A percentile compares a stretch with the other conserved stretches of the same genome.
These are phyloP conservation scores for Sylvilagus bachmani DNA, from an alignment of 2,113 vertebrate genomes.

Conservation along the genomic window DNA sequence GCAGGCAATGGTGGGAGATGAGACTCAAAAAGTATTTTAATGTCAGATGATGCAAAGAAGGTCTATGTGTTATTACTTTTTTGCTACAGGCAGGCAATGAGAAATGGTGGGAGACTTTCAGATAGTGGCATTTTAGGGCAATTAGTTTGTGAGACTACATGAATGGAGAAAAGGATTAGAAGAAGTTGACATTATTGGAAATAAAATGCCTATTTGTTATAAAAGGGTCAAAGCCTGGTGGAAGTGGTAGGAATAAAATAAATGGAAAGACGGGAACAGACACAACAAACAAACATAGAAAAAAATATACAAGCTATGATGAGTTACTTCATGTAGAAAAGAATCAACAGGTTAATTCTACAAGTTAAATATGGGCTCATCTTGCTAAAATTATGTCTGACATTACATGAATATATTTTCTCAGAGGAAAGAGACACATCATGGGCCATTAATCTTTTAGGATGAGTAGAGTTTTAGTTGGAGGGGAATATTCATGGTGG, in stretches of 20 bases:
- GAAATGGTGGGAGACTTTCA: not conserved
- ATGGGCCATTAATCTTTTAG: not conserved
- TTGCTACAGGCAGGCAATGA: not conserved
- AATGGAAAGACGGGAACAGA: not conserved
- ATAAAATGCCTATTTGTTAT: constrained; percentile 19
- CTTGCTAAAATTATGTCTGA: constrained; percentile 30
- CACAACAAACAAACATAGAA: not conserved
- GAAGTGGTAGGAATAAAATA: constrained; percentile 10
- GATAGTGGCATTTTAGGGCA: not conserved
- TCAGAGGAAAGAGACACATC: not conserved
- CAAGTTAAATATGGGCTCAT: not conserved
- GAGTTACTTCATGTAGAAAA: not conserved
- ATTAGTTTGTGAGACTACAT: not conserved
- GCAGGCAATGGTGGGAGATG: not conserved
- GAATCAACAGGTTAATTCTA: constrained; percentile 9
- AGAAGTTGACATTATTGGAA: not conserved
- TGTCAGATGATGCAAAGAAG: not conserved
- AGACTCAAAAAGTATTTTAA: constrained; percentile 40
- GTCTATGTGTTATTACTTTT: not conserved
- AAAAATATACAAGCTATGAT: not conserved
- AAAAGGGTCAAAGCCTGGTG: constrained; percentile 27
- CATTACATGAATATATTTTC: not conserved
- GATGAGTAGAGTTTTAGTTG: not conserved
- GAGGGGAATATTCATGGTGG: not conserved
- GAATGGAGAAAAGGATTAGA: constrained; percentile 1